A percentile compares a stretch with the other conserved stretches of the same genome.
These are phyloP conservation scores for Bombus polaris DNA, from an alignment of 1,140 invertebrate species.

Conservation along the genomic window DNA sequence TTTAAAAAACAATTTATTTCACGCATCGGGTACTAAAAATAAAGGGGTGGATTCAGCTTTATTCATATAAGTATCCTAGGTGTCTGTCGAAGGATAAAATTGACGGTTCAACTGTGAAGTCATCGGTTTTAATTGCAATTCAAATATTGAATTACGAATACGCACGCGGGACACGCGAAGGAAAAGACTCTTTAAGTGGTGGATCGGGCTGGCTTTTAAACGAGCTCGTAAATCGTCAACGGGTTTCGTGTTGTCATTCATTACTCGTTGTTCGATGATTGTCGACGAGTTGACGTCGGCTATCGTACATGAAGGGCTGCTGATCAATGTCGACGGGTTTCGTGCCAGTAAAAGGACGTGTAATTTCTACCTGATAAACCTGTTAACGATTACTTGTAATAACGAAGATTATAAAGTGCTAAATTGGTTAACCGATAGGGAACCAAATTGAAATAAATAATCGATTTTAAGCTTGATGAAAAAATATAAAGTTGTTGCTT, in stretches of 20 bases:
- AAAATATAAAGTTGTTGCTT: not conserved
- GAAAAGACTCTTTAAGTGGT: not conserved
- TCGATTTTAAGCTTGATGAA: not conserved
- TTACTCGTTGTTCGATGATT: slow-evolving; percentile 33
- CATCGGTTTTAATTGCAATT: slow-evolving; percentile 52
- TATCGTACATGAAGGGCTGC: not conserved
- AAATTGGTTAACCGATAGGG: not conserved
- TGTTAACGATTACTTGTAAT: slow-evolving; percentile 12
- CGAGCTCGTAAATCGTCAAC: slow-evolving; percentile 10
- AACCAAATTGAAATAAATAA: not conserved
- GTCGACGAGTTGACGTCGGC: not conserved
- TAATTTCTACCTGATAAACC: slow-evolving; percentile 7
- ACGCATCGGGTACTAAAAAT: too few species aligned
- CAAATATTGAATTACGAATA: slow-evolving; percentile 38
- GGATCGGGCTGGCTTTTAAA: not conserved
- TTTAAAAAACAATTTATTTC: too few species aligned
- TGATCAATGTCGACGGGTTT: slow-evolving; percentile 20
- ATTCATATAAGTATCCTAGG: not conserved
- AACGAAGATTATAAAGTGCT: not conserved
- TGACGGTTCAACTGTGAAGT: slow-evolving; percentile 1
- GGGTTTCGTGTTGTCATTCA: slow-evolving; percentile 15
- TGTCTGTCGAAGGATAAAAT: slow-evolving; percentile 9
- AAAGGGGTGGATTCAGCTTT: not conserved
- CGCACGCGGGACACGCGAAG: not conserved
- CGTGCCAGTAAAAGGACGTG: not conserved